Evolutionary conservation across 2,888 invertebrate genomes (phyloP), one percentile per base, ranked within the genome.

Genomic region (Mythimna vitellina): DNA sequence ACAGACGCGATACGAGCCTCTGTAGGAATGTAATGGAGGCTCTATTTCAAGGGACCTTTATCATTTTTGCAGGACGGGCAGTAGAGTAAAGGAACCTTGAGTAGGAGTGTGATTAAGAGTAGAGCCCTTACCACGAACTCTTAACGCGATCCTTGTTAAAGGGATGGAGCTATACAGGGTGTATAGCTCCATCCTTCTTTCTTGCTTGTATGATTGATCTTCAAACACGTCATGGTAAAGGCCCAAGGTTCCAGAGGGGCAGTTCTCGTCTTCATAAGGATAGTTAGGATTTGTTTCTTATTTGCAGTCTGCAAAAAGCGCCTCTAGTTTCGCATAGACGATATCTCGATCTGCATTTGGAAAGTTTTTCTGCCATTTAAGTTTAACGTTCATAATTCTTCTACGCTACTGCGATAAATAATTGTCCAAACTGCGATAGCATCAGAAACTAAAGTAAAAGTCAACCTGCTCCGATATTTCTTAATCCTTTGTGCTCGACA

Each of bases 21-120:
- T 56, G 61, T 79, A 63, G 67, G 67, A 82, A 80, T 82, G 66
- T 63, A 72, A 78, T 78, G 60, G 62, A 67, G 73, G 42, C 53
- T 53, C 57, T 73, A 79, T 78, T 69, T 63, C 67, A 82, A 70
- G 54, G 54, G 42, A 20, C 61, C 14, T 53, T 51, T 81, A 76
- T 76, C 76, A 67, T 67, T 81, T 66, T 56, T 76, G 76, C 60
- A 25, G 53, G 63, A 58, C 25, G 2, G 8, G 46, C 14, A 20
- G 17, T 7, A 46, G 46, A 17, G 10, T 38, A 58, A 57, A 51
- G 2, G 20, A 29, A 51, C n/a, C 25, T 58, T 54, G 42, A 42
- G 42, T 42, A 5, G 7, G 42, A 29, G 49, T 71, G 32, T 32
- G 54, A 54, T 20, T 20, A 53, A 78, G n/a, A 29, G 46, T 20